phyloP scores from a whole-genome alignment of 2,888 invertebrate species.

The Amiota mariae region DNA sequence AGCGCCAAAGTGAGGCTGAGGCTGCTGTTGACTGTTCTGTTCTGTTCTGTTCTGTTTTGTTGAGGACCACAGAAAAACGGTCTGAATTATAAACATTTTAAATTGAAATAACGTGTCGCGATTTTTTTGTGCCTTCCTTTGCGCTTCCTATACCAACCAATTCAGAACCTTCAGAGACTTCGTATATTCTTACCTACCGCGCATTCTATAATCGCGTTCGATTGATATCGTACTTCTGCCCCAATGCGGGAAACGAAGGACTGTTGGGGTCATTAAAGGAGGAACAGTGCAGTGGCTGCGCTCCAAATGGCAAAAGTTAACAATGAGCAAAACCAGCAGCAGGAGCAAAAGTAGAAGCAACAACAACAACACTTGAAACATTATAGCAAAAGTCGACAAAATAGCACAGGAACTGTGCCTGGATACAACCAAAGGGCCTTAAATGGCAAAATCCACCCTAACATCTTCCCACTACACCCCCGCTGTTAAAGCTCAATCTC shows the following conservation, averaged over 20 bases:
- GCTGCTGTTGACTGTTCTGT: too few relatives aligned
- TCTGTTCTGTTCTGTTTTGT: too few relatives aligned
- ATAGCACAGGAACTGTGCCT: conserved; percentile 60
- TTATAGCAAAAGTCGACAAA: conserved; percentile 14
- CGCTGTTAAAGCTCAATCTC: conserved; percentile 44
- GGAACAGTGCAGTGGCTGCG: background rate
- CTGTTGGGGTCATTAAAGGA: background rate
- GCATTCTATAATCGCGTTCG: conserved; percentile 70
- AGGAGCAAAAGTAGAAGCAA: conserved; percentile 22
- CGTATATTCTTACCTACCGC: conserved; percentile 72
- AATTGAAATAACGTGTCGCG: conserved; percentile 71
- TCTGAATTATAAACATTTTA: conserved; percentile 66
- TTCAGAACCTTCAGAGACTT: conserved; percentile 62
- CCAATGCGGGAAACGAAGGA: background rate
- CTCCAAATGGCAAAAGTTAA: conserved; percentile 5
- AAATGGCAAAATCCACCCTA: background rate
- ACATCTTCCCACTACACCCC: conserved; percentile 27
- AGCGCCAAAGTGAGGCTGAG: too few relatives aligned
- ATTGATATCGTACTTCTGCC: conserved; percentile 65
- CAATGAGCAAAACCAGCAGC: conserved; percentile 15
- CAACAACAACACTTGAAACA: conserved; percentile 23
- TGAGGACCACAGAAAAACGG: conserved; percentile 43
- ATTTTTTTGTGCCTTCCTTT: conserved; percentile 49
- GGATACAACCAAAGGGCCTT: conserved; percentile 33
- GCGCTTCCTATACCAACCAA: conserved; percentile 35